Percentiles rank a stretch among this genome's conserved stretches.
Conservation (phyloP, 2,797 vertebrate species). For the Enteromius radiatus region DNA sequence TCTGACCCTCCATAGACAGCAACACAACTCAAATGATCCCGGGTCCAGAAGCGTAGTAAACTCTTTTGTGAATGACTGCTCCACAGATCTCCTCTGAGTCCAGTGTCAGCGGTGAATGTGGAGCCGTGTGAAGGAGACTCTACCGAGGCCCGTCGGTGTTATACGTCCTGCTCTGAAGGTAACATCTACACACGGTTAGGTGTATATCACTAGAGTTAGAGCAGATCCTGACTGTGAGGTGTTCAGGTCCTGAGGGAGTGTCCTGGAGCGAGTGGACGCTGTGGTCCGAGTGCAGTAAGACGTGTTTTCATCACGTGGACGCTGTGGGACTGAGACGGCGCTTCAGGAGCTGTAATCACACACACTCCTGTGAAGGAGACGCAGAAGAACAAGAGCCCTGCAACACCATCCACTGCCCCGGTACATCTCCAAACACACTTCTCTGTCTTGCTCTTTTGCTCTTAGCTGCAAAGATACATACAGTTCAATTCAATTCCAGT, state of each 20-base stretch:
- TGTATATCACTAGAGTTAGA: neutral
- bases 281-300: slow-evolving; percentile 88
- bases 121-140: slow-evolving; percentile 80
- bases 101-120: slow-evolving; percentile 63
- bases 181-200: neutral
- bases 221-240: neutral
- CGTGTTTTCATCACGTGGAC: slow-evolving; percentile 82
- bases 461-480: neutral
- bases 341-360: slow-evolving; percentile 77
- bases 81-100: slow-evolving; percentile 82
- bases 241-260: slow-evolving; percentile 53
- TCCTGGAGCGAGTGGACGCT: slow-evolving; percentile 81
- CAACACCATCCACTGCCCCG: slow-evolving; percentile 80
- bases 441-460: neutral
- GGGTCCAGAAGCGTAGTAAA: too few relatives aligned
- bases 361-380: slow-evolving; percentile 74
- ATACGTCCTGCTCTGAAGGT: slow-evolving; percentile 79
- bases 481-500: neutral
- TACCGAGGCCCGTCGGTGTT: slow-evolving; percentile 79
- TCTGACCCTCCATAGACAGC: too few relatives aligned
- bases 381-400: slow-evolving; percentile 82
- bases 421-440: slow-evolving; percentile 60
- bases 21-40: too few relatives aligned
- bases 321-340: slow-evolving; percentile 75
- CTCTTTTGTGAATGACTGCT: too few relatives aligned